A percentile compares a stretch with the other conserved stretches of the same genome.
phyloP scores from a whole-genome alignment of 2,888 invertebrate species.

The Lasioglossum pauxillum region DNA sequence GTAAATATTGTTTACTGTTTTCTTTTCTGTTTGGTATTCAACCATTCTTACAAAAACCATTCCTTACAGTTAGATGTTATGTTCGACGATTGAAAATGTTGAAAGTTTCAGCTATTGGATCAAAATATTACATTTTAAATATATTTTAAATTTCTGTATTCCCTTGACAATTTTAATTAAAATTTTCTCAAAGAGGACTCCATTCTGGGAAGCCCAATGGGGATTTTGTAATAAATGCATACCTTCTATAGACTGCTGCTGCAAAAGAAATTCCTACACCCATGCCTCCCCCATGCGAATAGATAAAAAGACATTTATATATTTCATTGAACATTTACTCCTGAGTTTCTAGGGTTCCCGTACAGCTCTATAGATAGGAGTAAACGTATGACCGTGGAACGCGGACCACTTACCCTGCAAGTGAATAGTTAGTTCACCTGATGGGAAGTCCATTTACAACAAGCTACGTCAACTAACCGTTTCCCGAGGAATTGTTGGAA shows the following conservation, averaged over 20 bases:
- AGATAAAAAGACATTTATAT: not conserved
- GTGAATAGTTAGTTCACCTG: constrained; percentile 77
- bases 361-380: constrained; percentile 50
- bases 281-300: not conserved
- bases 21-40: not conserved
- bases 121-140: not conserved
- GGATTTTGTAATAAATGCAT: constrained; percentile 6
- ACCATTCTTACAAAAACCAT: not conserved
- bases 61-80: not conserved
- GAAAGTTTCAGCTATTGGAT: not conserved
- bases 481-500: constrained; percentile 82
- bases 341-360: constrained; percentile 52
- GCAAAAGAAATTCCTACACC: not conserved
- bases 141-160: not conserved
- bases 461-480: constrained; percentile 81
- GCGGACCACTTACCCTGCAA: constrained; percentile 76
- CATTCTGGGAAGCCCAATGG: not conserved
- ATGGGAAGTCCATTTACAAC: constrained; percentile 75
- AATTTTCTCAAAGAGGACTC: not conserved
- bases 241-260: not conserved
- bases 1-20: not conserved
- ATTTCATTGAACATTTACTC: constrained; percentile 26
- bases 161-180: not conserved
- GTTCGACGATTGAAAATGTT: not conserved
- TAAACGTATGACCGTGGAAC: constrained; percentile 68